phyloP scores from a whole-genome alignment of 2,113 vertebrate species.

The Heteronetta atricapilla region DNA sequence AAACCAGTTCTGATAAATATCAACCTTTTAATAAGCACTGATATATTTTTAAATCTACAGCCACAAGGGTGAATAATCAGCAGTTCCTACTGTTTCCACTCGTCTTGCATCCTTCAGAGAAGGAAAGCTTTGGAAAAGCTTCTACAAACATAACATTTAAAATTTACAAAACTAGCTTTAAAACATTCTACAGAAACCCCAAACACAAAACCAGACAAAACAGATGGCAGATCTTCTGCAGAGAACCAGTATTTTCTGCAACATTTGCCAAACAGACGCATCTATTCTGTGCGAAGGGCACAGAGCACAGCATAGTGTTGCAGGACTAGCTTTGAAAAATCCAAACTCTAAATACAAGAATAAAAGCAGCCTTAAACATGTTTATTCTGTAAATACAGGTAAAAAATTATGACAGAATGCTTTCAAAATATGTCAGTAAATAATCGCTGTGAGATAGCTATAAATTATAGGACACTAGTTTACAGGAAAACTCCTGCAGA shows the following conservation, averaged over 20 bases:
- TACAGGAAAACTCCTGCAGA: not conserved
- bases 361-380: not conserved
- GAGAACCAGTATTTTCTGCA: not conserved
- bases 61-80: not conserved
- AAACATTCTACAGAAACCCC: not conserved
- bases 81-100: not conserved
- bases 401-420: not conserved
- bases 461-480: not conserved
- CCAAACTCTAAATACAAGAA: not conserved
- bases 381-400: not conserved
- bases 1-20: not conserved
- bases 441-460: not conserved
- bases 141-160: not conserved
- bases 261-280: fast-evolving
- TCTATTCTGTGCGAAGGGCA: not conserved
- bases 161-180: not conserved
- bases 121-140: not conserved
- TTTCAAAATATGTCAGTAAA: not conserved
- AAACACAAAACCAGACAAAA: not conserved
- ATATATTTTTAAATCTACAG: not conserved
- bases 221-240: not conserved
- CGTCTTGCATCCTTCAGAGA: not conserved
- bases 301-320: fast-evolving
- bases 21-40: not conserved
- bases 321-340: not conserved